Base-by-base conservation (phyloP, 1,140 invertebrate genomes). In the Drosophila kepulauana region DNA sequence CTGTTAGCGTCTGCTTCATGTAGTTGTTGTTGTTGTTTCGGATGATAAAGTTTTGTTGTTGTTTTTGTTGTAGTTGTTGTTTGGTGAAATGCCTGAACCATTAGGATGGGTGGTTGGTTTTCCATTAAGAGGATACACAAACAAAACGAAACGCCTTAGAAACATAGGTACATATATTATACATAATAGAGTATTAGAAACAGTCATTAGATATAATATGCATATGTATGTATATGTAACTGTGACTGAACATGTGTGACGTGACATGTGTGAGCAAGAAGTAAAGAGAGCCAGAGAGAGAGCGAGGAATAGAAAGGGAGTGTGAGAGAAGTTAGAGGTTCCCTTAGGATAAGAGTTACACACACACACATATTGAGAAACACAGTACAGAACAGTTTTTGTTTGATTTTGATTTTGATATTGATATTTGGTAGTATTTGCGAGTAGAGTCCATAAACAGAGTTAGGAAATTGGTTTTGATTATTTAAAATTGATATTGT, bases 71-170 rank as follows among this genome's bases (percentile, higher is more conserved):
- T 72, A 58, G 61, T 68, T 68, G 51, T 78, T 64, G 54, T 70
- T 69, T 77, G 78, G 81, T 86, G 69, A 78, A 64, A 67, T 72
- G 69, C 84, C 84, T 69, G 64, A 78, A 88, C 84, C 84, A 78
- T 81, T 84, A 78, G 84, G 81, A 84, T 88, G 85, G 84, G 35
- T 38, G 84, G 35, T 38, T 38, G 35, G 78, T 69, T 69, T 69
- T 80, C 69, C 64, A 77, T 66, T 49, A 71, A 71, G 56, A 59
- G 62, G 54, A 77, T 62, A 68, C 41, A 43, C 35, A 62, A 77
- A 80, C 66, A 74, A 49, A 49, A 71, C 67, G 51, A 35, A 71
- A 65, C 61, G 46, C 28, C 43, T 76, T 66, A 76, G 30, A 62
- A 52, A 54, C 30, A 52, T 41, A 65, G 41, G 13, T 43, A 65